phyloP scores from a whole-genome alignment of 2,888 invertebrate species.

The Chouioia cunea region DNA sequence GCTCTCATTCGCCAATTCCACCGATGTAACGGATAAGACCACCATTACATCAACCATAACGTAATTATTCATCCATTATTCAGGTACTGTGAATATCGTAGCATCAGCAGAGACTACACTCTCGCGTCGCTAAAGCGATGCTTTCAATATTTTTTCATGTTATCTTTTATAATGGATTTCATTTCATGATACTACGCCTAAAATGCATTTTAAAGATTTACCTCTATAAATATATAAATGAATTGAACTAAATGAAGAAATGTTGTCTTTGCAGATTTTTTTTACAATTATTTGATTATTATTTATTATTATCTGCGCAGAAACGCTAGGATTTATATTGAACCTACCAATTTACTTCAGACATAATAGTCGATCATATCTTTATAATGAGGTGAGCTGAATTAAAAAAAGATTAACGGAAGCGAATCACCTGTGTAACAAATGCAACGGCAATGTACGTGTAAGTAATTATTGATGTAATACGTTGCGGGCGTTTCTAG shows the following conservation, averaged over 20 bases:
- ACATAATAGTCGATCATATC: constrained; percentile 36
- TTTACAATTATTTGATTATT: no score
- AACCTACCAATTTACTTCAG: constrained; percentile 27
- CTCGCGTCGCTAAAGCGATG: background rate
- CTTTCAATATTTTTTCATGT: background rate
- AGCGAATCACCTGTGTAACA: constrained; percentile 8
- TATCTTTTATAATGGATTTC: no score
- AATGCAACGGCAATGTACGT: constrained; percentile 6
- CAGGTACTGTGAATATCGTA: constrained; percentile 57
- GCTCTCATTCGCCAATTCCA: constrained; percentile 58
- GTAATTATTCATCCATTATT: constrained; percentile 62
- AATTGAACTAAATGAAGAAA: no score
- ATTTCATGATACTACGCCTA: no score
- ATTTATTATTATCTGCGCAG: constrained; percentile 1
- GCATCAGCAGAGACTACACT: background rate
- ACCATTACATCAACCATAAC: constrained; percentile 54
- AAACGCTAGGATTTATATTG: constrained; percentile 15
- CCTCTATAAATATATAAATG: no score
- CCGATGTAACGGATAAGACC: constrained; percentile 55
- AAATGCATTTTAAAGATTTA: no score
- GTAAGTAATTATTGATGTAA: constrained; percentile 40
- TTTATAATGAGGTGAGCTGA: constrained; percentile 30
- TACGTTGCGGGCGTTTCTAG: background rate
- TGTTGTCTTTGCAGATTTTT: no score
- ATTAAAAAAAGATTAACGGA: constrained; percentile 41